A percentile compares a stretch with the other conserved stretches of the same genome.
These are phyloP conservation scores for Cossypha caffra DNA, from an alignment of 2,797 vertebrate species.

Conservation along the genomic window DNA sequence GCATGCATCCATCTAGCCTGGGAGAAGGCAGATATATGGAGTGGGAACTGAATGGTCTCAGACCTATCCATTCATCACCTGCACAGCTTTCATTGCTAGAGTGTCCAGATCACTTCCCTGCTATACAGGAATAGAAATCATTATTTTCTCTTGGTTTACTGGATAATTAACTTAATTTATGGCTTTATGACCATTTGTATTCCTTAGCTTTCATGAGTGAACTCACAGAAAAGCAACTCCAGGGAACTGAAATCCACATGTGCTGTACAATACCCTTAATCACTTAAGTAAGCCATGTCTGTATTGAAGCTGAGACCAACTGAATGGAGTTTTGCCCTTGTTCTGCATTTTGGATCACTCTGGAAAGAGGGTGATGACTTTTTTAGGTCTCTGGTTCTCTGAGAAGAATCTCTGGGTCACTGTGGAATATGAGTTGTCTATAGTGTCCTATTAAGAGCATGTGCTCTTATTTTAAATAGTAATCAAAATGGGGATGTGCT, in stretches of 20 bases:
- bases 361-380: not conserved
- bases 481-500: not conserved
- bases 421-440: not conserved
- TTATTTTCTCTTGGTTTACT: not conserved
- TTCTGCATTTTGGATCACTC: not conserved
- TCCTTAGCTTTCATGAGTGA: not conserved
- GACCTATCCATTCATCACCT: not conserved
- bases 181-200: not conserved
- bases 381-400: not conserved
- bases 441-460: not conserved
- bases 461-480: not conserved
- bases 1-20: not conserved
- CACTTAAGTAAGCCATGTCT: rapidly evolving
- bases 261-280: not conserved
- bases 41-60: not conserved
- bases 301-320: rapidly evolving
- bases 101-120: not conserved
- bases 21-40: not conserved
- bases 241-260: not conserved
- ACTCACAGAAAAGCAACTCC: not conserved
- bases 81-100: not conserved
- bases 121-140: not conserved
- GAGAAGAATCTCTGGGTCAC: not conserved
- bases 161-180: not conserved
- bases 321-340: not conserved